Evolutionary conservation across 2,888 invertebrate species (phyloP), one percentile per base, ranked within the genome.

Genomic region (Lasius platythorax): DNA sequence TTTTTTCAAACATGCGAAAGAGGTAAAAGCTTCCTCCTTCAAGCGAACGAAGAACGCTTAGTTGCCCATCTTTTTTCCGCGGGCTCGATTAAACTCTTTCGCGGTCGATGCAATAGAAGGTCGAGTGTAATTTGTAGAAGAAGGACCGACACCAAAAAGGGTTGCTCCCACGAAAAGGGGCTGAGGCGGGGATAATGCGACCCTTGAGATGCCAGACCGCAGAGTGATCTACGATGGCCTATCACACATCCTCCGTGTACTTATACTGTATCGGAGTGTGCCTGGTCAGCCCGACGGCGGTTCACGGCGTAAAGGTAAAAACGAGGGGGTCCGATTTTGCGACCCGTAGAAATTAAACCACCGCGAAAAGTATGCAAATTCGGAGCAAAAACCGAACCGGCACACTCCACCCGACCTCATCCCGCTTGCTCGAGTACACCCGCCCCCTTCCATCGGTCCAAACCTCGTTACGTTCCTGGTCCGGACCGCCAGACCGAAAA

Each of bases 171-270:
- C 83, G 68, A 72, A 70, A 82, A 37, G 50, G 72, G 75, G 67
- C 67, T 72, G 85, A 85, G 87, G 89, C 87, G 91, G 91, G 92
- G 94, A 93, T 94, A 94, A 94, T 94, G 93, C 91, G 94, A 94
- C 94, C 94, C 94, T 90, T 94, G 94, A 94, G 94, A 94, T 94
- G 93, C 93, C 91, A 91, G 89, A 91, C 92, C 92, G 73, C 93
- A 91, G 93, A 93, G 94, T 94, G 94, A 94, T 94, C 93, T 94
- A 94, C 94, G 92, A 89, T 91, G 86, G 89, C 90, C 93, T 93
- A 93, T 93, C 93, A 87, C 93, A 87, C 90, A 92, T 91, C 89
- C 92, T 86, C 88, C 87, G 89, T 91, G 89, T 91, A 91, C 93
- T 94, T 94, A 92, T 93, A 90, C 89, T 74, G 76, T 88, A 85